A percentile compares a stretch with the other conserved stretches of the same genome.
Conservation (phyloP, 30 jellyfish, hydroid and myxozoan genomes). For the Rhopilema esculentum region DNA sequence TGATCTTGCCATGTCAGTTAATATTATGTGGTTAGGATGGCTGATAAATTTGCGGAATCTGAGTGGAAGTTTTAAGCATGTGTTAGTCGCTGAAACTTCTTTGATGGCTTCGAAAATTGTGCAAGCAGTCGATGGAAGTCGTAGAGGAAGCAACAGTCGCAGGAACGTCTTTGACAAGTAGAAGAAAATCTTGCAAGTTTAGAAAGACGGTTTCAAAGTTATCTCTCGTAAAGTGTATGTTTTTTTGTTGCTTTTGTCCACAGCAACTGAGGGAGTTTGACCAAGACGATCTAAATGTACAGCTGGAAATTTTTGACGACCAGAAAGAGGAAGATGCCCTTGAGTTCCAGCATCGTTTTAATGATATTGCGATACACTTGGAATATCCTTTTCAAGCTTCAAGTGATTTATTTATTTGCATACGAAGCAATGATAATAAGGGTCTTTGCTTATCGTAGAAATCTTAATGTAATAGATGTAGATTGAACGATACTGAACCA, state of each 20-base stretch:
- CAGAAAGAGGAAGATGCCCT: constrained; percentile 92
- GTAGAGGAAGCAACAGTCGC: neutral
- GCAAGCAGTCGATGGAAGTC: neutral
- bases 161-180: neutral
- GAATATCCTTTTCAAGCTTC: constrained; percentile 67
- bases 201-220: neutral
- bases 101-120: neutral
- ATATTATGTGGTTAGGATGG: neutral
- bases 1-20: neutral
- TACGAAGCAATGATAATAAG: neutral
- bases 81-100: neutral
- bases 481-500: too few relatives aligned
- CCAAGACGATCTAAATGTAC: constrained; percentile 92
- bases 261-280: constrained; percentile 87
- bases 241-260: constrained; percentile 11
- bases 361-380: constrained; percentile 90
- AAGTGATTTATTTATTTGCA: neutral
- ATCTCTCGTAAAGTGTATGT: neutral
- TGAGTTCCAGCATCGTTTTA: constrained; percentile 92
- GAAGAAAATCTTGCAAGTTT: neutral
- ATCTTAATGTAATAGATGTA: too few relatives aligned
- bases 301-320: constrained; percentile 94
- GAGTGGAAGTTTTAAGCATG: neutral
- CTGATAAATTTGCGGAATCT: neutral
- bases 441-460: neutral